Base-by-base conservation (phyloP, 1,140 invertebrate species). In the Akabosia matsudoensis region DNA sequence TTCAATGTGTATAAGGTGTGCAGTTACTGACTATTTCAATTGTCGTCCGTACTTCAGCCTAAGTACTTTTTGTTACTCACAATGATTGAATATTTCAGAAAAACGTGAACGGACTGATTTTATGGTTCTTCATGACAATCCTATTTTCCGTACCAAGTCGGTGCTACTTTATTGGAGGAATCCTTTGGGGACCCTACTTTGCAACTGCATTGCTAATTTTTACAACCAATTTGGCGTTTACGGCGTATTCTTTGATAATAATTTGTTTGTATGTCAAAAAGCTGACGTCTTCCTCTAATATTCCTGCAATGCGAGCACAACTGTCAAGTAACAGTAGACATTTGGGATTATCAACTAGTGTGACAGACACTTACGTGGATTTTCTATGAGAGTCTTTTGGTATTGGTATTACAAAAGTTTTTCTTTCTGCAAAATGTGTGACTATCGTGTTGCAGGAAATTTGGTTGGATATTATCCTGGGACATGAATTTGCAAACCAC, bases 81-180 rank as follows among this genome's bases (percentile, higher is more conserved):
- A 33, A n/a, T 73, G n/a, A 33, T 18, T 73, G 31, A 7, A 34
- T 14, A n/a, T 74, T 56, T 2, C 22, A 77, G 76, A 24, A 22
- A 54, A 74, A 70, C 54, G 67, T 45, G 24, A 70, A 74, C 33
- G 76, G 76, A 33, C 61, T 77, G 33, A 22, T 77, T 16, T 37
- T 77, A 1, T 77, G 76, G 76, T 74, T 77, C 31, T 67, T 74
- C 18, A 70, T 77, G 45, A 77, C 76, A 16, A 30, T 77, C 0
- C 52, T 64, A 7, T 73, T 74, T 13, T 73, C 61, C 0, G 52
- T 77, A 2, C 54, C 73, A 24, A 74, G 56, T 33, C 28, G 72
- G 16, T 77, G 74, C 61, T 79, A 79, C 34, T 77, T 79, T 28
- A 76, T 79, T 45, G 79, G 79, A 0, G 79, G 76, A 73, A 67